Conservation (phyloP, 1,140 invertebrate species). For the Neodiprion fabricii region DNA sequence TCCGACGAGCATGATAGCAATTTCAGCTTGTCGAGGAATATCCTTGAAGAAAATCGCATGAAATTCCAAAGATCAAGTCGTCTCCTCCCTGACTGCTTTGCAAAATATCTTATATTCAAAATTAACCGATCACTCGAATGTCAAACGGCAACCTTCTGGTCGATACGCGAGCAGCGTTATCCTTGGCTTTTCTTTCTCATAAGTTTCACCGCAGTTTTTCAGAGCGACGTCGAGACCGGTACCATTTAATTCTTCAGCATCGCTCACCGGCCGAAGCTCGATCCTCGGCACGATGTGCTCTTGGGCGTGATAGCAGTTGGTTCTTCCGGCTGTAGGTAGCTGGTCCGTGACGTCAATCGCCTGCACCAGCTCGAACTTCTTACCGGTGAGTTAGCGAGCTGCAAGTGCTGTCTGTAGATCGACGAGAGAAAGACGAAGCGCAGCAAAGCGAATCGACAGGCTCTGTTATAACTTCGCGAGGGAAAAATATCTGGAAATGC, state of each 20-base stretch:
- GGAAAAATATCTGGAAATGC: too few species aligned
- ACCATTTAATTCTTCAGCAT: neutral
- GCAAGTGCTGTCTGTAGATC: neutral
- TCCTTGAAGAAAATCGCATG: too few species aligned
- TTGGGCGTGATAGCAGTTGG: conserved; percentile 36
- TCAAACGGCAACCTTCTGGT: too few species aligned
- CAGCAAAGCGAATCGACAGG: neutral
- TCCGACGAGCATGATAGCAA: too few species aligned
- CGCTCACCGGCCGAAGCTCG: neutral
- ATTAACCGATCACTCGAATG: too few species aligned
- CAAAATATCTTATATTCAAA: too few species aligned
- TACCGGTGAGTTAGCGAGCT: conserved; percentile 4
- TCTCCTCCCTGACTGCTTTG: too few species aligned
- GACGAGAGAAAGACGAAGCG: neutral
- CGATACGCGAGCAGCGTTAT: too few species aligned
- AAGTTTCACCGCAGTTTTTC: too few species aligned
- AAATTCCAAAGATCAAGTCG: too few species aligned
- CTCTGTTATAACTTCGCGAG: neutral
- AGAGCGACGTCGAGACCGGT: neutral
- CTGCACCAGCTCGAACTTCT: conserved; percentile 26
- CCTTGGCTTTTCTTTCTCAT: too few species aligned
- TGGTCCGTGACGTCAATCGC: conserved; percentile 46
- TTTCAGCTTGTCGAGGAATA: too few species aligned
- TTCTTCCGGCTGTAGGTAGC: conserved; percentile 42
- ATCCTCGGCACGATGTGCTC: conserved; percentile 21